phyloP scores from a whole-genome alignment of 2,113 vertebrate species.

The Melanotaenia duboulayi region DNA sequence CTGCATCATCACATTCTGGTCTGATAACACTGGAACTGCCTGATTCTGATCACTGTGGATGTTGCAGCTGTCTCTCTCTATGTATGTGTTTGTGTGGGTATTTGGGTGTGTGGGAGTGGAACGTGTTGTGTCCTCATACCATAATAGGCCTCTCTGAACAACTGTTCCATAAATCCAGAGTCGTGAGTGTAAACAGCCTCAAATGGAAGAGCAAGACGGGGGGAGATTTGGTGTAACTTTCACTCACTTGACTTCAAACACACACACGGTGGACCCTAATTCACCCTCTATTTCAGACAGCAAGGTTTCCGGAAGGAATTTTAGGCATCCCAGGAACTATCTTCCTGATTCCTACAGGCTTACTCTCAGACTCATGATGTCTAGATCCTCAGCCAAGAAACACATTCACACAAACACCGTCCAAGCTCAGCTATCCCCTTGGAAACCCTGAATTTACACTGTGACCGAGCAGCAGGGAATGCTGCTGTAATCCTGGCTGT shows the following conservation, averaged over 20 bases:
- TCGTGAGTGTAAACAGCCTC: slow-evolving; percentile 72
- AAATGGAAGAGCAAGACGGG: slow-evolving; percentile 63
- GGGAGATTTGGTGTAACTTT: slow-evolving; percentile 57
- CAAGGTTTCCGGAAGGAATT: slow-evolving; percentile 78
- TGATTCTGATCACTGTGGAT: slow-evolving; percentile 75
- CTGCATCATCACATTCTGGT: slow-evolving; percentile 71
- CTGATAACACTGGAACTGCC: slow-evolving; percentile 68
- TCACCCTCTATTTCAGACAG: slow-evolving; percentile 71
- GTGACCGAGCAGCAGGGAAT: slow-evolving; percentile 68
- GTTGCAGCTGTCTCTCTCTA: slow-evolving; percentile 57
- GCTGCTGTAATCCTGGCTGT: slow-evolving; percentile 55
- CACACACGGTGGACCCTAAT: slow-evolving; percentile 45
- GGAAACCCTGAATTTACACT: slow-evolving; percentile 58
- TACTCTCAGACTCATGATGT: slow-evolving; percentile 66
- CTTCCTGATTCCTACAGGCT: slow-evolving; percentile 75
- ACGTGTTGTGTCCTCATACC: slow-evolving; percentile 74
- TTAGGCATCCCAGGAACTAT: slow-evolving; percentile 69
- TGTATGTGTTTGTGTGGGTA: slow-evolving; percentile 41
- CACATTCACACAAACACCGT: slow-evolving; percentile 35
- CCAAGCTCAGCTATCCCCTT: slow-evolving; percentile 45
- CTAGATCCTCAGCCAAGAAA: slow-evolving; percentile 67
- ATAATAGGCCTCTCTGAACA: slow-evolving; percentile 76
- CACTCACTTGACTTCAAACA: slow-evolving; percentile 38
- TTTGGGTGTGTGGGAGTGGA: slow-evolving; percentile 51
- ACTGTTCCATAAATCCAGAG: slow-evolving; percentile 74